phyloP scores from a whole-genome alignment of 1,140 invertebrate genomes.

The Temnothorax curvispinosus region DNA sequence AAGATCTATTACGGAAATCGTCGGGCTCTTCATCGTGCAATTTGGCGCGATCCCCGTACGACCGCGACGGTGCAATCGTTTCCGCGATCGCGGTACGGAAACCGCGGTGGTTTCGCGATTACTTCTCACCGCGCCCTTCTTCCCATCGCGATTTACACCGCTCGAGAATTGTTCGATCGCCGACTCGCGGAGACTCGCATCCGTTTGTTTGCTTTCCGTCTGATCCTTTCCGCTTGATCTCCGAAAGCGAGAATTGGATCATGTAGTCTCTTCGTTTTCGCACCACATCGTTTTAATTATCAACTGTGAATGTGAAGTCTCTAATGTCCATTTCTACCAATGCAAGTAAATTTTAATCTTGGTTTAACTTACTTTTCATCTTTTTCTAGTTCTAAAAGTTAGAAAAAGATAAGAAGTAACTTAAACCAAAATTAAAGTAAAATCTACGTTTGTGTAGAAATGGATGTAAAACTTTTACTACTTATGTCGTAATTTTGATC shows the following conservation, averaged over 20 bases:
- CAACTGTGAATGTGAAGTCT: not conserved
- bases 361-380: too few relatives aligned
- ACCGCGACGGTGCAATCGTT: not conserved
- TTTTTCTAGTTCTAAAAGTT: too few relatives aligned
- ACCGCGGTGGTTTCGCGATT: conserved; percentile 8
- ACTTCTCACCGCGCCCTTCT: not conserved
- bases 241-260: not conserved
- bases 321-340: not conserved
- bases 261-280: not conserved
- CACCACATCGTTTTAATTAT: not conserved
- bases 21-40: conserved; percentile 1
- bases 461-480: not conserved
- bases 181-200: not conserved
- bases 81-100: conserved; percentile 21
- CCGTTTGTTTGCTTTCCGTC: not conserved
- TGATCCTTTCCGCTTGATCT: not conserved
- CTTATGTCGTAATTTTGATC: not conserved
- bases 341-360: too few relatives aligned
- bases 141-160: not conserved
- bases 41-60: not conserved
- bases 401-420: too few relatives aligned
- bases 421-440: too few relatives aligned
- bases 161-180: not conserved
- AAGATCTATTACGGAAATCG: conserved; percentile 38
- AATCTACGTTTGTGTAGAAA: too few relatives aligned